These are phyloP conservation scores for Protosalanx chinensis DNA, from an alignment of 2,797 vertebrate genomes.

Conservation along the genomic window DNA sequence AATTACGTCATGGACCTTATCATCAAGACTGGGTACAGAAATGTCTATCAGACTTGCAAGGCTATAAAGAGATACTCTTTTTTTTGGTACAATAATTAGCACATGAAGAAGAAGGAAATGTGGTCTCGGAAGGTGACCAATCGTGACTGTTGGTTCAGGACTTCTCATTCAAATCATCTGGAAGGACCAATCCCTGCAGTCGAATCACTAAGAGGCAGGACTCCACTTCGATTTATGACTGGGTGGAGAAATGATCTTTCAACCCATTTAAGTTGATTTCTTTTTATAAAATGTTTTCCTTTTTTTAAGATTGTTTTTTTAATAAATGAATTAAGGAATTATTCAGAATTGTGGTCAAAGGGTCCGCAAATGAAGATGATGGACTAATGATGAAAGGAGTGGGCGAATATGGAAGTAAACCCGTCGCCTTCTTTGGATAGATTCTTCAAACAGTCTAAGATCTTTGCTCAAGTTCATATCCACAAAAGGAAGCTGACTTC, in stretches of 20 bases:
- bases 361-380: constrained; percentile 52
- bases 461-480: constrained; percentile 59
- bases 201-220: constrained; percentile 33
- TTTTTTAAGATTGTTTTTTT: constrained; percentile 68
- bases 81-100: constrained; percentile 53
- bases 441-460: constrained; percentile 74
- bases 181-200: constrained; percentile 41
- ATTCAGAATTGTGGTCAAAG: constrained; percentile 58
- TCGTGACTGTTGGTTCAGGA: constrained; percentile 27
- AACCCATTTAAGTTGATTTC: constrained; percentile 60
- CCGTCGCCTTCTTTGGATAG: constrained; percentile 63
- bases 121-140: constrained; percentile 48
- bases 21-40: constrained; percentile 50
- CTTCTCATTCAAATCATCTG: constrained; percentile 35
- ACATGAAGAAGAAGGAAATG: constrained; percentile 39
- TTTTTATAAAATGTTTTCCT: constrained; percentile 65
- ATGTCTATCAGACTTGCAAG: constrained; percentile 40
- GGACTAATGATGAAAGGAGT: constrained; percentile 38
- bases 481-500: constrained; percentile 61
- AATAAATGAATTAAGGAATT: constrained; percentile 70
- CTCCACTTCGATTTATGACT: constrained; percentile 27
- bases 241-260: constrained; percentile 12
- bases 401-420: constrained; percentile 34
- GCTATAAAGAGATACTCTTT: constrained; percentile 43
- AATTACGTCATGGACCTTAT: constrained; percentile 21